Evolutionary conservation across 2,888 invertebrate species (phyloP).

Genomic region (Achlya flavicornis): DNA sequence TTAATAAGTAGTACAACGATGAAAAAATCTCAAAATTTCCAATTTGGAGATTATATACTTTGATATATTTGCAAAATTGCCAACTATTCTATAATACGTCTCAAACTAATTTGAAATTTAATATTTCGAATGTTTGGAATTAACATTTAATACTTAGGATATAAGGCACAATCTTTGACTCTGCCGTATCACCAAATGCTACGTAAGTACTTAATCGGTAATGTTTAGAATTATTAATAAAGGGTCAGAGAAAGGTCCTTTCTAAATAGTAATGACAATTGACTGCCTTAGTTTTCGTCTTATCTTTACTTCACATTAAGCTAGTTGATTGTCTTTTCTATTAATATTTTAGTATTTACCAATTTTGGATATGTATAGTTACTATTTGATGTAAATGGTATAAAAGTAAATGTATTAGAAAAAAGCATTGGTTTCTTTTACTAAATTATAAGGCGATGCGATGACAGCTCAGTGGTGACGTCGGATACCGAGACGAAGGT

Average conservation of each 20-base stretch:
- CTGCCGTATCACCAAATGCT: conserved; percentile 44
- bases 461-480: too few relatives aligned
- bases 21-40: too few relatives aligned
- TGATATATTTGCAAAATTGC: neutral
- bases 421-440: conserved; percentile 26
- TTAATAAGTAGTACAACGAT: too few relatives aligned
- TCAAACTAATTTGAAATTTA: neutral
- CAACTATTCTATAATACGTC: neutral
- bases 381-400: conserved; percentile 73
- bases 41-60: neutral
- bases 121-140: neutral
- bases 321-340: conserved; percentile 16
- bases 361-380: conserved; percentile 64
- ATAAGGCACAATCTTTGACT: conserved; percentile 40
- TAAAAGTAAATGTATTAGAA: conserved; percentile 74
- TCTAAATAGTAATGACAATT: conserved; percentile 11
- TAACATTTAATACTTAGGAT: conserved; percentile 27
- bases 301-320: neutral
- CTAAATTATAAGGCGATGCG: neutral
- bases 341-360: conserved; percentile 54
- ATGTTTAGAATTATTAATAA: conserved; percentile 21
- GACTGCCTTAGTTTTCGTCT: neutral
- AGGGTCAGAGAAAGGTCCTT: conserved; percentile 44
- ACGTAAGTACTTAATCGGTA: conserved; percentile 41
- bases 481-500: too few relatives aligned